Conservation (phyloP, 2,113 vertebrate genomes). For the Tympanuchus pallidicinctus region DNA sequence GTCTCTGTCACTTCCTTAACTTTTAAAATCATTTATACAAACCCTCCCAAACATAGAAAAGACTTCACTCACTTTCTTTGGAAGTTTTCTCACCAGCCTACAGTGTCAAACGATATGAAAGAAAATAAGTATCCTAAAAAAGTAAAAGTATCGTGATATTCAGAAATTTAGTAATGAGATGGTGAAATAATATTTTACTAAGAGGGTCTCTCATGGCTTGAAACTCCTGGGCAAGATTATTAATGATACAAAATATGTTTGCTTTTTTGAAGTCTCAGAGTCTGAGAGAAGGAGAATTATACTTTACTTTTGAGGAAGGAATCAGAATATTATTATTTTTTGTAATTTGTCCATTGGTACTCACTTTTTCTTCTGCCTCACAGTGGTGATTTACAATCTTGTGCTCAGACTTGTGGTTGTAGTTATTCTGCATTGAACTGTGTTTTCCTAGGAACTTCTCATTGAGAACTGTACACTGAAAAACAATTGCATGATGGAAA, state of each 20-base stretch:
- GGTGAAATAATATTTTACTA: not conserved
- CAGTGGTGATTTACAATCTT: not conserved
- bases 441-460: not conserved
- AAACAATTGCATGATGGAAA: not conserved
- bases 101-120: not conserved
- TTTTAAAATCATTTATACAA: not conserved
- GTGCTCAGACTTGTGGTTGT: not conserved
- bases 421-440: not conserved
- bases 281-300: not conserved
- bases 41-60: not conserved
- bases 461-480: not conserved
- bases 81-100: not conserved
- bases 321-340: not conserved
- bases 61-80: not conserved
- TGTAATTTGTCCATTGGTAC: not conserved
- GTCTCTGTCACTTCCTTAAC: not conserved
- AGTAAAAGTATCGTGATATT: accelerated
- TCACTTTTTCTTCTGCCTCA: not conserved
- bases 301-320: not conserved
- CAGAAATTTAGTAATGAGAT: not conserved
- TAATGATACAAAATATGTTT: not conserved
- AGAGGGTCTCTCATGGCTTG: not conserved
- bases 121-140: too few species aligned
- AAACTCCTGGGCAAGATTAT: not conserved
- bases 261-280: not conserved